Conservation (phyloP, 23 tunicate species). For the Oikopleura albicans region DNA sequence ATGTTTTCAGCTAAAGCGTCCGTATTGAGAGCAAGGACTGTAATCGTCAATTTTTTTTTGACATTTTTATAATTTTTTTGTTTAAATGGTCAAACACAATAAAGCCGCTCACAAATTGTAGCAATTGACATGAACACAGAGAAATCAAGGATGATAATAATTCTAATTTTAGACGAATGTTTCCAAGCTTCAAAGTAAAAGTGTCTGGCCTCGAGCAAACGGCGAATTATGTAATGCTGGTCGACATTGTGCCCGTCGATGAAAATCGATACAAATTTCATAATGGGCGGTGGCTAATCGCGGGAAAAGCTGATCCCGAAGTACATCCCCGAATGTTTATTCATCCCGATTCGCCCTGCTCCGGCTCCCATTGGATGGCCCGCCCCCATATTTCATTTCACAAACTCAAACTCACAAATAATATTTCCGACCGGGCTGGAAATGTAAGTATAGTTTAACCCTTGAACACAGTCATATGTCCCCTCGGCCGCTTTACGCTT, state of each 20-base stretch:
- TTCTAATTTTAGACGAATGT: slow-evolving; percentile 17
- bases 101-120: too few species aligned
- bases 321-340: slow-evolving; percentile 7
- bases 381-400: slow-evolving; percentile 15
- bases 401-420: slow-evolving; percentile 7
- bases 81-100: too few species aligned
- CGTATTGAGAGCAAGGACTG: too few species aligned
- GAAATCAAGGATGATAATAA: too few species aligned
- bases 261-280: slow-evolving; percentile 17
- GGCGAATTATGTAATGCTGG: slow-evolving; percentile 1
- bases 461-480: too few species aligned
- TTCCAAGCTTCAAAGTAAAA: slow-evolving; percentile 18
- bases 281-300: slow-evolving; percentile 8
- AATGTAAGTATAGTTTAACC: neutral
- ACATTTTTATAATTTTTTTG: neutral
- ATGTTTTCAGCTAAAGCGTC: too few species aligned
- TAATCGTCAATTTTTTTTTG: too few species aligned
- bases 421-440: slow-evolving; percentile 6
- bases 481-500: too few species aligned
- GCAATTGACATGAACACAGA: too few species aligned
- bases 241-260: slow-evolving; percentile 11
- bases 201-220: neutral
- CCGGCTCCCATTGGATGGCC: slow-evolving; percentile 12
- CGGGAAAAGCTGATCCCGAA: slow-evolving; percentile 16
- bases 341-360: slow-evolving; percentile 17